A percentile compares a stretch with the other conserved stretches of the same genome.
Conservation (phyloP, 2,113 vertebrate genomes). For the Oryzias javanicus region DNA sequence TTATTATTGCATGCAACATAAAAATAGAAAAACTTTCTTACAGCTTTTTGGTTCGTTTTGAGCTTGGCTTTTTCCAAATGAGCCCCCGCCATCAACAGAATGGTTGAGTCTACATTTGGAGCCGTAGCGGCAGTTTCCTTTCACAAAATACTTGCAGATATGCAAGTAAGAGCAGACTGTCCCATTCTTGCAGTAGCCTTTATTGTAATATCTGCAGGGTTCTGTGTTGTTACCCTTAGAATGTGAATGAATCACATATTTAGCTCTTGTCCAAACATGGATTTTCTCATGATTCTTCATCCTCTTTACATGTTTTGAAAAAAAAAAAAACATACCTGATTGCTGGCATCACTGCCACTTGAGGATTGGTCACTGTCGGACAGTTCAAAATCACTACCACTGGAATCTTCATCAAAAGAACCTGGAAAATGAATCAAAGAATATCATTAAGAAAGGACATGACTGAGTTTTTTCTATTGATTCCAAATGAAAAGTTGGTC, state of each 20-base stretch:
- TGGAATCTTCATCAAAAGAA: too few species aligned
- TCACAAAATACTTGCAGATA: conserved; percentile 57
- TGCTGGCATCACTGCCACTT: too few species aligned
- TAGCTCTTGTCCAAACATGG: too few species aligned
- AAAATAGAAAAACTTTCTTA: conserved; percentile 9
- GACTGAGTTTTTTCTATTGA: too few species aligned
- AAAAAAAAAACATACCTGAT: too few species aligned
- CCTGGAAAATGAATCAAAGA: too few species aligned
- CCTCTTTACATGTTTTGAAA: too few species aligned
- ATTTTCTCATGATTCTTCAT: too few species aligned
- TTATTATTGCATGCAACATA: neutral
- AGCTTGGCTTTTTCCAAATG: neutral
- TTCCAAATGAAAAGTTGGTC: too few species aligned
- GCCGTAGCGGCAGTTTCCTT: conserved; percentile 52
- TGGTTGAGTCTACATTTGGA: conserved; percentile 56
- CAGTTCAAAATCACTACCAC: too few species aligned
- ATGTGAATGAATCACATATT: neutral
- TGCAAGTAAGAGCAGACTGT: conserved; percentile 52
- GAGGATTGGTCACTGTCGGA: too few species aligned
- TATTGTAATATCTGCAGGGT: conserved; percentile 69
- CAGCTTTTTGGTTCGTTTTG: neutral
- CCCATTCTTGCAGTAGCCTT: conserved; percentile 42
- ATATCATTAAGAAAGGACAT: too few species aligned
- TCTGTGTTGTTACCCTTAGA: neutral
- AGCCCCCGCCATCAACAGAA: neutral